Conservation (phyloP, 37 sponge, comb jelly and placozoan genomes). For the Chondrilla cf. caribensis region DNA sequence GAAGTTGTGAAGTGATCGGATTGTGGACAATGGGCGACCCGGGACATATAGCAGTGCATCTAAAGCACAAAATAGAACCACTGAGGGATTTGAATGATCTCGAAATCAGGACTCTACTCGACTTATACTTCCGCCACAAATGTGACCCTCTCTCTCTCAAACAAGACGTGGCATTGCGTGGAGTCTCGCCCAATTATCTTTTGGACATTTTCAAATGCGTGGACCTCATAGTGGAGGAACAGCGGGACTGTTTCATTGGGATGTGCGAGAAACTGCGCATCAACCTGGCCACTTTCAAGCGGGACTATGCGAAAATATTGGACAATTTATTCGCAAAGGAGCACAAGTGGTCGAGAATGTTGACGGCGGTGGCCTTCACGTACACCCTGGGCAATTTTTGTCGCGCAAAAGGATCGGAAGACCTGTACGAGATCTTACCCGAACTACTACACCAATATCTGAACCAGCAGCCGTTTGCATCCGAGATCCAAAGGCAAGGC, state of each 20-base stretch:
- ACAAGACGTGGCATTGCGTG: too few relatives aligned
- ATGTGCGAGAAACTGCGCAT: constrained; percentile 32
- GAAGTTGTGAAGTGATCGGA: too few relatives aligned
- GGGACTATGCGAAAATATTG: neutral
- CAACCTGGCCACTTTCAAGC: constrained; percentile 11
- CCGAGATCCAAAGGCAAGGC: too few relatives aligned
- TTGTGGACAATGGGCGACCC: too few relatives aligned
- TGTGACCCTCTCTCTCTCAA: too few relatives aligned
- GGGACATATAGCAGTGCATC: too few relatives aligned
- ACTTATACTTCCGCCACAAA: too few relatives aligned
- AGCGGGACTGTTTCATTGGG: neutral
- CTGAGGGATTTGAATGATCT: too few relatives aligned
- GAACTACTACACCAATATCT: neutral
- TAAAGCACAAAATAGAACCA: too few relatives aligned
- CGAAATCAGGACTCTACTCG: too few relatives aligned
- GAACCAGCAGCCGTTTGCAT: too few relatives aligned
- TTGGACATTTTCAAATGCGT: neutral
- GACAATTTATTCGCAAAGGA: constrained; percentile 5
- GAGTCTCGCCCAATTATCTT: too few relatives aligned
- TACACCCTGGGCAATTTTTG: constrained; percentile 19
- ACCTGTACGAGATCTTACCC: neutral
- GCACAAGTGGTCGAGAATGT: constrained; percentile 30
- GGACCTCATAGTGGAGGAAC: neutral
- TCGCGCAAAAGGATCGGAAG: neutral
- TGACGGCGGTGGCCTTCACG: constrained; percentile 29